Conservation (phyloP, 2,797 vertebrate genomes). For the Xenopus petersii region DNA sequence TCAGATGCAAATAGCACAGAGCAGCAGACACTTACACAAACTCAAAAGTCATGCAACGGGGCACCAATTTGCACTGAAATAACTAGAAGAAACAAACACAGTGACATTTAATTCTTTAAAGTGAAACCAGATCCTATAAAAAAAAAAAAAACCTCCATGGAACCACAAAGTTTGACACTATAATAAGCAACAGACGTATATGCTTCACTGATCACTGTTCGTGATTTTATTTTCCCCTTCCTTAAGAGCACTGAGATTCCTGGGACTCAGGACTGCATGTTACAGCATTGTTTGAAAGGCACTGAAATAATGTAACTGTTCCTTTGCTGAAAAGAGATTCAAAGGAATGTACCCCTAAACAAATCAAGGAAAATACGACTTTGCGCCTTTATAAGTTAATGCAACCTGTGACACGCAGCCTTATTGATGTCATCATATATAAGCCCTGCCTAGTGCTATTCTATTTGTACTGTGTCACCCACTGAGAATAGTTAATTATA, state of each 20-base stretch:
- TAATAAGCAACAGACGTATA: conserved; percentile 39
- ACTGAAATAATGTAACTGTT: not conserved
- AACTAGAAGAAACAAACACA: conserved; percentile 63
- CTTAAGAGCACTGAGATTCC: conserved; percentile 7
- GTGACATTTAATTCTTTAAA: conserved; percentile 66
- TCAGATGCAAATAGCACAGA: conserved; percentile 54
- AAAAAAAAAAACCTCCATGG: not conserved
- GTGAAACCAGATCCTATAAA: conserved; percentile 66
- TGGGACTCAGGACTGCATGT: conserved; percentile 16
- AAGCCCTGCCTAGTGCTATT: too few relatives aligned
- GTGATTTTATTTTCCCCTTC: conserved; percentile 10
- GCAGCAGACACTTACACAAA: conserved; percentile 58
- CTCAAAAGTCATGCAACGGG: conserved; percentile 55
- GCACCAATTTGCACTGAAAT: conserved; percentile 62
- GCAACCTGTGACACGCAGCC: too few relatives aligned
- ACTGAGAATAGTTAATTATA: too few relatives aligned
- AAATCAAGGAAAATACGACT: too few relatives aligned
- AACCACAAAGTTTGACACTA: conserved; percentile 35
- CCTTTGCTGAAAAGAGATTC: not conserved
- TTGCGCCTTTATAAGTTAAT: too few relatives aligned
- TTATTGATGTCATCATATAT: too few relatives aligned
- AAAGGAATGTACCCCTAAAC: not conserved
- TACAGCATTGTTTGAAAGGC: not conserved
- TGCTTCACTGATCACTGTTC: conserved; percentile 22
- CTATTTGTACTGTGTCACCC: too few relatives aligned